phyloP scores from a whole-genome alignment of 2,888 invertebrate genomes.

The Callyntrura guangdongensis region DNA sequence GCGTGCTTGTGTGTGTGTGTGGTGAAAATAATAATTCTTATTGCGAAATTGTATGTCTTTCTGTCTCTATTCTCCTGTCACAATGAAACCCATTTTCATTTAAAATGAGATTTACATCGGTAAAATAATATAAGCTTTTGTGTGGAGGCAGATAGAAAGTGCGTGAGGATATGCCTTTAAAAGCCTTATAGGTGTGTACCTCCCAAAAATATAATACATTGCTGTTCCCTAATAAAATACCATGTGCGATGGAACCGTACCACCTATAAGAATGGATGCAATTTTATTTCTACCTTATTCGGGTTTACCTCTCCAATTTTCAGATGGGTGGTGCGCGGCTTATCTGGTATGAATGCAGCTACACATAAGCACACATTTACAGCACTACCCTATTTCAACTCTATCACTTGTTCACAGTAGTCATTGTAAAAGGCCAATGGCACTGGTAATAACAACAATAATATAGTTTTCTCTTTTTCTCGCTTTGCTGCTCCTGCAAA shows the following conservation, averaged over 20 bases:
- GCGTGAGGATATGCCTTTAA: not conserved
- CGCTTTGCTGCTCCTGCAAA: slow-evolving; percentile 47
- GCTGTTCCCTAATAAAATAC: not conserved
- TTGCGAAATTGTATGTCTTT: slow-evolving; percentile 75
- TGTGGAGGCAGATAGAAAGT: not conserved
- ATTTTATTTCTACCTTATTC: slow-evolving; percentile 57
- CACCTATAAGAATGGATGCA: slow-evolving; percentile 9
- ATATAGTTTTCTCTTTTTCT: slow-evolving; percentile 51
- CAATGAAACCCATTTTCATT: slow-evolving; percentile 77
- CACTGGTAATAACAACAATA: slow-evolving; percentile 72
- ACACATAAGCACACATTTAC: not conserved
- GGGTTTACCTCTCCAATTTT: slow-evolving; percentile 48
- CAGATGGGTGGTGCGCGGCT: slow-evolving; percentile 10
- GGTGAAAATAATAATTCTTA: slow-evolving; percentile 77
- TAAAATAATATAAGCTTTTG: slow-evolving; percentile 30
- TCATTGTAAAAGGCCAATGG: slow-evolving; percentile 70
- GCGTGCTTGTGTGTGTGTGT: slow-evolving; percentile 2
- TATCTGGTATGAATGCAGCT: slow-evolving; percentile 21
- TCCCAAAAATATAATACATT: not conserved
- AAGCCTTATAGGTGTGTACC: not conserved
- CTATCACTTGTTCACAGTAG: not conserved
- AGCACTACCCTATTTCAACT: slow-evolving; percentile 51
- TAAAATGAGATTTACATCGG: slow-evolving; percentile 75
- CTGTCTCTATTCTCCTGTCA: slow-evolving; percentile 74
- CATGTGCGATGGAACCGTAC: slow-evolving; percentile 22